Evolutionary conservation across 2,113 vertebrate genomes (phyloP), one percentile per base, ranked within the genome.

Genomic region (Tursiops truncatus): DNA sequence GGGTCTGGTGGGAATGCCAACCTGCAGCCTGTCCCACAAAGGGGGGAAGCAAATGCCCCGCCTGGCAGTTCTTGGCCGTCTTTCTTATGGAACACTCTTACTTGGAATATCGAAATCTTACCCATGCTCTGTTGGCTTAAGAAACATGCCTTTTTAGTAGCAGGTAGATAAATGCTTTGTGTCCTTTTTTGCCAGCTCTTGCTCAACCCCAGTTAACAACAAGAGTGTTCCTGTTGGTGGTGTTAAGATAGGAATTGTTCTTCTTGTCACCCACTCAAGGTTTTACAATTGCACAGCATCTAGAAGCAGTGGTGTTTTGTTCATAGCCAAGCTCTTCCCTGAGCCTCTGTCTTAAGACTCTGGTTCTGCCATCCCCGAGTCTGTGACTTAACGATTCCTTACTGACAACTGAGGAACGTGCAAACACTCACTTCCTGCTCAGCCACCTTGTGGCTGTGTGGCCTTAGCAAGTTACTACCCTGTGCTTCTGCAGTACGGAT

Each of bases 191-290:
- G 25, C 41, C 20, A 26, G 63, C 18, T 44, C 28, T 31, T 3
- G 36, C 31, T 47, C 17, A 8, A 0, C 8, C 50, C 47, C 44
- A 20, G 44, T 2, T 2, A 5, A 1, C 5, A 21, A 6, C 0
- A 23, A 23, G 17, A 15, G 6, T 2, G 11, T 60, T 41, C 33
- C 53, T 23, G 25, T n/a, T 13, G 13, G 25, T 41, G 31, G 44
- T 58, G 5, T 38, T 25, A 41, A 25, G 84, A 26, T 3, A 31
- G 58, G 14, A 9, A 8, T 58, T n/a, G 65, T 50, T 33, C 58
- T 56, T 71, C 47, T 11, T 0, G 36, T 58, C n/a, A 6, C 62
- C 31, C 10, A 28, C 26, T 25, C 8, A 7, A 44, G 82, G 36
- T 36, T 25, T 17, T 44, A 1, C 12, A 13, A 2, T 21, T 28